Base-by-base conservation (phyloP, 2,797 vertebrate species). In the Anas flavirostris region DNA sequence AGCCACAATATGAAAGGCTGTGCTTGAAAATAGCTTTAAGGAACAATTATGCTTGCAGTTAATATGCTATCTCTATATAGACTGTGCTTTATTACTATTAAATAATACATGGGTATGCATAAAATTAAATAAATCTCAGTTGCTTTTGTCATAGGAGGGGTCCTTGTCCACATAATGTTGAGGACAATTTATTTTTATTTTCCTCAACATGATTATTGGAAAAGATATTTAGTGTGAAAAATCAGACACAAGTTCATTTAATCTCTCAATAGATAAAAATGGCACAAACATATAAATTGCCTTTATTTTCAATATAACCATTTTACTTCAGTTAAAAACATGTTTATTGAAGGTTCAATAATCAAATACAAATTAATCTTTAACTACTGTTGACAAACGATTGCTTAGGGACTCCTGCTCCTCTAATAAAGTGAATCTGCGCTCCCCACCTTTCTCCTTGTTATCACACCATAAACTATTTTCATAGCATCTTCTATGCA, bases 281-380 rank as follows among this genome's bases (percentile, higher is more conserved):
- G 10, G 75, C 63, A 85, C 37, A 88, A 84, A 94, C 88, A 60
- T 76, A 78, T 92, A 92, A 86, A 95, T 88, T 82, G 44, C 44
- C 52, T 73, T 88, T 89, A 93, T 89, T 91, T 93, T 93, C 93
- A 95, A 78, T 76, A 86, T 70, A 93, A 78, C 39, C 22, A 48
- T 86, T 96, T 88, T 59, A 88, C 68, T 93, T 91, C 50, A 58
- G 77, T 70, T 94, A 76, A 95, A 88, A 86, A 5, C 68, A 62
- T 56, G 67, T 93, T 95, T 94, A 94, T 96, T 95, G 95, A 95
- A 93, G 87, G 84, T 93, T 92, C 96, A 93, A 46, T 85, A 91
- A 95, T 88, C 13, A 28, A 94, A 94, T 87, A 95, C 85, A 95
- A 96, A 96, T 79, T 67, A 90, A 60, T 93, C 92, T 88, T 92